Conservation (phyloP, 1,140 invertebrate genomes). For the Atta cephalotes region DNA sequence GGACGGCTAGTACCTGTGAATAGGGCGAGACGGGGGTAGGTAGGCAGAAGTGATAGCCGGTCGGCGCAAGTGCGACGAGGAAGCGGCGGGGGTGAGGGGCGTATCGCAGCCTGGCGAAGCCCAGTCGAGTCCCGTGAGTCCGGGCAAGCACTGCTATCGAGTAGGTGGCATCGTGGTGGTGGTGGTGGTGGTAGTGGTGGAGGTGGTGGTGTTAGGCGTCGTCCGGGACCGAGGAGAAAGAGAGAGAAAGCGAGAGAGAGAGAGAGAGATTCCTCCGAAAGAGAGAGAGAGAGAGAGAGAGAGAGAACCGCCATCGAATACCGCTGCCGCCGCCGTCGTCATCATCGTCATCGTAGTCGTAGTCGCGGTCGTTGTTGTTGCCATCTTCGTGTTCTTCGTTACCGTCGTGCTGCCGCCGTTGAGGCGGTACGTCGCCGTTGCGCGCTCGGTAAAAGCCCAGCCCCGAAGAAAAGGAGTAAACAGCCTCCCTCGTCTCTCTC, state of each 20-base stretch:
- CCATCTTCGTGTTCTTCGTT: conserved; percentile 24
- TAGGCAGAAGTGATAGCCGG: conserved; percentile 64
- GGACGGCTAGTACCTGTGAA: conserved; percentile 66
- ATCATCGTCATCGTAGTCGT: conserved; percentile 11
- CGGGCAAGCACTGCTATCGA: conserved; percentile 82
- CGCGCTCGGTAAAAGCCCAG: conserved; percentile 62
- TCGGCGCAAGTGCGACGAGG: conserved; percentile 70
- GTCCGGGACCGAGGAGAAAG: conserved; percentile 69
- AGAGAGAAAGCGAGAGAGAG: conserved; percentile 5
- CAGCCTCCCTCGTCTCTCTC: conserved; percentile 57
- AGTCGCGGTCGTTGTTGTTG: not conserved
- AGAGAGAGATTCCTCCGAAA: conserved; percentile 58
- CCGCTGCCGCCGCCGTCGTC: conserved; percentile 46
- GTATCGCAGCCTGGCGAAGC: conserved; percentile 77
- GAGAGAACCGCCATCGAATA: conserved; percentile 67
- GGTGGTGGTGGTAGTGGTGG: conserved; percentile 68
- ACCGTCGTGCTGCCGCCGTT: conserved; percentile 7
- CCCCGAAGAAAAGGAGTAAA: conserved; percentile 10
- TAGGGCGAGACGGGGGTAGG: conserved; percentile 61
- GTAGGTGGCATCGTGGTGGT: conserved; percentile 71
- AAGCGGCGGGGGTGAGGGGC: conserved; percentile 54
- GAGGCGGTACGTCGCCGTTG: conserved; percentile 34
- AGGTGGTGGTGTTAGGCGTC: conserved; percentile 75
- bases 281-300: not conserved
- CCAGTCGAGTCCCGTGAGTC: conserved; percentile 85